Percentiles rank a stretch among this genome's conserved stretches.
These are phyloP conservation scores for Jordanella pulchra DNA, from an alignment of 2,797 vertebrate genomes.

Conservation along the genomic window DNA sequence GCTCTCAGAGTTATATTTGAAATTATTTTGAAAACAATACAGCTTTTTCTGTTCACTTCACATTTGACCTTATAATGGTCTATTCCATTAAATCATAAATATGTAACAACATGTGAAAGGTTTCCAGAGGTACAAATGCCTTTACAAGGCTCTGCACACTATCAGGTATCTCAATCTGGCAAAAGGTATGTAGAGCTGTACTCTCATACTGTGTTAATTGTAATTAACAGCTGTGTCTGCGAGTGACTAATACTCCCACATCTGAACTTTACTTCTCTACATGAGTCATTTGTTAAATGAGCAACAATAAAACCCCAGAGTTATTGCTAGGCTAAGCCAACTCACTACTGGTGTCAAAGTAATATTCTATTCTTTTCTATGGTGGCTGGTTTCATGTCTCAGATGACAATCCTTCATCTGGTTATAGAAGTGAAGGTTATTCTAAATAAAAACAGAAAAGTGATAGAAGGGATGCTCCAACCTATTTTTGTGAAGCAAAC, in stretches of 20 bases:
- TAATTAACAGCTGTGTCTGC: background rate
- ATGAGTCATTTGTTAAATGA: background rate
- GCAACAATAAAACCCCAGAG: background rate
- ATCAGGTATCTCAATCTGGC: background rate
- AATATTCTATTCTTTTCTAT: background rate
- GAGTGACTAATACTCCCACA: slow-evolving; percentile 3
- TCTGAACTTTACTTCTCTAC: background rate
- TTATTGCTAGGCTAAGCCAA: background rate
- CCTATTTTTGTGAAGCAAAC: background rate
- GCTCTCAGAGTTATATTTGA: too few species aligned
- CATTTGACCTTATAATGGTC: too few species aligned
- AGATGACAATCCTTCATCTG: background rate
- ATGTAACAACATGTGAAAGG: background rate
- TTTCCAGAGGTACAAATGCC: too few species aligned
- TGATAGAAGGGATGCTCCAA: background rate
- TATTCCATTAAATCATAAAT: too few species aligned
- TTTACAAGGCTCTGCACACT: background rate
- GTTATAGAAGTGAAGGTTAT: background rate
- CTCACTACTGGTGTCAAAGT: background rate
- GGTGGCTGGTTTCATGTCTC: background rate
- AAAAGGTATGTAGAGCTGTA: background rate
- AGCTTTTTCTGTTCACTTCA: too few species aligned
- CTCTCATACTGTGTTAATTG: background rate
- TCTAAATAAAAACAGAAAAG: background rate
- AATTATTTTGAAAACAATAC: too few species aligned